Evolutionary conservation across 2,113 vertebrate species (phyloP).

Genomic region (Camarhynchus parvulus): DNA sequence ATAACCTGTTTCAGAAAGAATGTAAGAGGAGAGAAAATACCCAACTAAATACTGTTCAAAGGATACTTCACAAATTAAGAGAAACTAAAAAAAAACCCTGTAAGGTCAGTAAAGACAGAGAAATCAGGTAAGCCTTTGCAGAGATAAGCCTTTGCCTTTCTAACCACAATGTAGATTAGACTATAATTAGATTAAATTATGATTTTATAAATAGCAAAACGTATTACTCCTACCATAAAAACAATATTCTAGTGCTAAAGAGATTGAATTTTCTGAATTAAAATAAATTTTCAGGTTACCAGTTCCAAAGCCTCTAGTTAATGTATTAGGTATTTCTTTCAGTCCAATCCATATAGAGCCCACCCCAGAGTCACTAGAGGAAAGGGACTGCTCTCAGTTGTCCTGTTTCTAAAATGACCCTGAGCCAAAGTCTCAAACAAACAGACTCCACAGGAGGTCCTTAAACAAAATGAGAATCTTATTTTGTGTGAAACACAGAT

Average conservation of each 20-base stretch:
- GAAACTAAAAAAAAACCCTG: not conserved
- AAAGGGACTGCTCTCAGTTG: not conserved
- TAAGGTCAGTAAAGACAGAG: not conserved
- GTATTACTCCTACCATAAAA: not conserved
- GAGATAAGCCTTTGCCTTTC: not conserved
- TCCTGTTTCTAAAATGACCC: not conserved
- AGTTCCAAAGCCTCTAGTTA: not conserved
- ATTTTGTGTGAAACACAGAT: not conserved
- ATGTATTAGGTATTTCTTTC: not conserved
- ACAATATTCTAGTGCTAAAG: not conserved
- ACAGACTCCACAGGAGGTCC: too few species aligned
- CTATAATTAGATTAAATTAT: not conserved
- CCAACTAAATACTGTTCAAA: not conserved
- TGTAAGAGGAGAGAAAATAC: not conserved
- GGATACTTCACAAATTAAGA: not conserved
- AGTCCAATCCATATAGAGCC: not conserved
- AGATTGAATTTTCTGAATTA: not conserved
- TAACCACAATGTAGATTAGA: not conserved
- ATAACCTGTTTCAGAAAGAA: not conserved
- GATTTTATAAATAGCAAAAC: not conserved
- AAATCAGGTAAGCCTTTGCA: not conserved
- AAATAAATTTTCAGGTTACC: not conserved
- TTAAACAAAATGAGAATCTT: not conserved
- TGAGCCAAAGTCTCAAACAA: not conserved
- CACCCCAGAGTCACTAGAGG: not conserved